phyloP scores from a whole-genome alignment of 2,113 vertebrate species.

The Pomatostomus ruficeps region DNA sequence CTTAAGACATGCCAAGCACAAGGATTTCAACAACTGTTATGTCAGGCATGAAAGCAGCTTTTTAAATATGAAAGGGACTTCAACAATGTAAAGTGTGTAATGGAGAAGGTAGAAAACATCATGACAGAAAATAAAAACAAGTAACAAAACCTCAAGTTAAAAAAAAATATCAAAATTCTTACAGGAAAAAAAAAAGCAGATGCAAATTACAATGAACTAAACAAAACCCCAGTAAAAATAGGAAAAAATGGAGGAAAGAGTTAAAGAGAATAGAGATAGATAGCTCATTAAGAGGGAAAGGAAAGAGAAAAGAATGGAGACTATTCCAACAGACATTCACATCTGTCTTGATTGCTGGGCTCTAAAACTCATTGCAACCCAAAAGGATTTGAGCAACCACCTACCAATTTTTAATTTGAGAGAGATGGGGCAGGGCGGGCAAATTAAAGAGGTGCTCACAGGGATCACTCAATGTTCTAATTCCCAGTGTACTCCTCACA shows the following conservation, averaged over 20 bases:
- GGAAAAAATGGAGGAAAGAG: not conserved
- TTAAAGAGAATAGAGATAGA: not conserved
- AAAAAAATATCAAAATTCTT: not conserved
- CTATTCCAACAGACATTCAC: not conserved
- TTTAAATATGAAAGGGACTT: not conserved
- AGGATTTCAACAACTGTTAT: not conserved
- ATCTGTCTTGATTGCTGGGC: not conserved
- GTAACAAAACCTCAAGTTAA: not conserved
- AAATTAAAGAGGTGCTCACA: not conserved
- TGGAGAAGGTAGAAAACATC: not conserved
- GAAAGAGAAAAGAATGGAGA: not conserved
- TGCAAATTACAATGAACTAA: not conserved
- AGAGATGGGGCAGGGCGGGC: not conserved
- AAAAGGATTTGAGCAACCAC: not conserved
- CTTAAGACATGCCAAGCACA: not conserved
- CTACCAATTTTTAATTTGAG: not conserved
- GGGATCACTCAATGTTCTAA: not conserved
- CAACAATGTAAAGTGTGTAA: not conserved
- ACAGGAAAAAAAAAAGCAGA: not conserved
- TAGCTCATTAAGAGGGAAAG: not conserved
- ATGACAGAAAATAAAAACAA: not conserved
- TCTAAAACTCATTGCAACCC: not conserved
- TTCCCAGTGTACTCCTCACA: not conserved
- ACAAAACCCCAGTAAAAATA: not conserved
- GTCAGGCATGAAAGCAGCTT: not conserved